Evolutionary conservation across 2,113 vertebrate genomes (phyloP), one percentile per base, ranked within the genome.

Genomic region (Axis porcinus): DNA sequence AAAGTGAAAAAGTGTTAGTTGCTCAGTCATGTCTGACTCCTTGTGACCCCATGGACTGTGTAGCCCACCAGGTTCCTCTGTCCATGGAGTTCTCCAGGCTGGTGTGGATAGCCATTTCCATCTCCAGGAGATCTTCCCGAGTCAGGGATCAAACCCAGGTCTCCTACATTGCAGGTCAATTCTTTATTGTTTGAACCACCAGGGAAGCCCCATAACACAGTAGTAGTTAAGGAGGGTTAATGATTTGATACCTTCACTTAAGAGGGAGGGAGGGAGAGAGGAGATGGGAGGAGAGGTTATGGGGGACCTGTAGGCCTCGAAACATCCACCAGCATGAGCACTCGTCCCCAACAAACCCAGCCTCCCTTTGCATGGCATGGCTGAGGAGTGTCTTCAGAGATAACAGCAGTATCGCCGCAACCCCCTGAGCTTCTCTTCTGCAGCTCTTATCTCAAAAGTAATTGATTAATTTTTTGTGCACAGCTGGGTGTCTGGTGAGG

Each of bases 381-480:
- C 1, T 57, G 8, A 13, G 83, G 58, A n/a, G 16, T 96, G 94
- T 93, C 94, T 95, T 89, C 84, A 21, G 89, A 96, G 94, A 95
- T 95, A 97, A 85, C 57, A 17, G 84, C 27, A 27, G 55, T 27
- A 13, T 92, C 2, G 7, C 87, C 45, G 28, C 84, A 57, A 55
- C 36, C 17, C 92, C 36, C 52, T 27, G 55, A 88, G 91, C 85
- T 83, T 58, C n/a, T 62, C 43, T 84, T 70, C 17, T 27, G 55
- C 62, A 81, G 91, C 88, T 84, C 95, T 96, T 92, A 97, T 97
- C 96, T 76, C 94, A 85, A 78, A 86, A 54, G 85, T 86, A 96
- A 97, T 91, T 96, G 95, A 97, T 97, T 92, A 95, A 96, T 91
- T 95, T 97, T 74, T 82, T 86, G 89, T 82, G 64, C 95, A 89